Conservation (phyloP, 2,113 vertebrate genomes). For the Gracilinanus agilis region DNA sequence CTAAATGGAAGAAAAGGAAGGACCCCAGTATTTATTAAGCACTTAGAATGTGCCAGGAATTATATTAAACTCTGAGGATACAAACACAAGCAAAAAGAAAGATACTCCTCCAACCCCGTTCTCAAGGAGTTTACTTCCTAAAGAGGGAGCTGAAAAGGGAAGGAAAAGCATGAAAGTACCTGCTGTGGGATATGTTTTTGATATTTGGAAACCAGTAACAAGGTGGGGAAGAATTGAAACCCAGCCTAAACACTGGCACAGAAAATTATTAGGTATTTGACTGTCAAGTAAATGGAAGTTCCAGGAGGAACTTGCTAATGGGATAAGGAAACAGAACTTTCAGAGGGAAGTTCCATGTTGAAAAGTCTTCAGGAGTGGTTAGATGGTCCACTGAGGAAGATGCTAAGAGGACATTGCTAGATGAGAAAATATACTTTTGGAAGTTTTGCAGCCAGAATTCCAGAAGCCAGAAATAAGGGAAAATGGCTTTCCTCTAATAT, state of each 20-base stretch:
- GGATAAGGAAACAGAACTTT: background rate
- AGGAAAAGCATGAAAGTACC: background rate
- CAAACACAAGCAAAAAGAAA: background rate
- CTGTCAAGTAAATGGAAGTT: background rate
- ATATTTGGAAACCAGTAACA: background rate
- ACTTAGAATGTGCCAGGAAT: background rate
- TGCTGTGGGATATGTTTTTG: background rate
- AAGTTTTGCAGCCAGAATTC: background rate
- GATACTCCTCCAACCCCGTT: background rate
- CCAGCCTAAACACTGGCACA: background rate
- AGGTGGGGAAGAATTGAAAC: background rate
- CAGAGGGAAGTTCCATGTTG: background rate
- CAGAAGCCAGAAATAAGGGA: background rate
- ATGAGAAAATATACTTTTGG: background rate
- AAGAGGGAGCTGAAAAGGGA: background rate
- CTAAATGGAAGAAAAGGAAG: background rate
- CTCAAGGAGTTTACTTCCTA: background rate
- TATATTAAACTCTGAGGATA: background rate
- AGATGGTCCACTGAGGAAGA: background rate
- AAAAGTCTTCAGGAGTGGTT: background rate
- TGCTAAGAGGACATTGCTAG: background rate
- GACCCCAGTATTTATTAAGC: background rate
- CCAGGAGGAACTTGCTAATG: background rate
- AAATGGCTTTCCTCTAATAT: background rate
- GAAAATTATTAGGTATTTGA: no score